Base-by-base conservation (phyloP, 2,888 invertebrate species). In the Dastarcus helophoroides region DNA sequence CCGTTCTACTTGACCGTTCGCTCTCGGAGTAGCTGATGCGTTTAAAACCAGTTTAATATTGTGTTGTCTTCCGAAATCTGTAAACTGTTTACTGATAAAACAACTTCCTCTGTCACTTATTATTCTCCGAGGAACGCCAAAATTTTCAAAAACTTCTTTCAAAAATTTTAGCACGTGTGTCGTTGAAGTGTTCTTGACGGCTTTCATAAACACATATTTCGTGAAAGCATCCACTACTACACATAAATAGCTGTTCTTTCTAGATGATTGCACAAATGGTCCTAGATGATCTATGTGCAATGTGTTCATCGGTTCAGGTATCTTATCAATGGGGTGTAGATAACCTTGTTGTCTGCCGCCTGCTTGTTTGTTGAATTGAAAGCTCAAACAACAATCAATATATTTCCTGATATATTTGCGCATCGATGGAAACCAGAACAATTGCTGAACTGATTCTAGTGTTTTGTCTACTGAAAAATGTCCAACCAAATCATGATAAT, bases 151-250 rank as follows among this genome's bases (percentile, higher is more conserved):
- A 3, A 34, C 17, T 12, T 22, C 22, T 8, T 34, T 14, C 7
- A 35, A 4, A 27, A 35, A 34, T 14, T 28, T 8, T 14, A 16
- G 19, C 10, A 40, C 37, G n/a, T 24, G 31, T 13, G n/a, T 8
- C 3, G 35, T 28, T 23, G 36, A 38, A 7, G 40, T 38, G 19
- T 33, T 40, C 3, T 30, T 17, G 3, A 36, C 40, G 10, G 51
- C 40, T 19, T 38, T 43, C 6, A 51, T 33, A 31, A 51, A 51
- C 3, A 46, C 36, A 42, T 51, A 56, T 37, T 54, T 54, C 6
- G 51, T 54, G 33, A 53, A 54, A 2, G 41, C 46, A 32, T 53
- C 53, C 8, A 53, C 48, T 0, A 36, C 28, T 0, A 54, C 49
- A 4, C 54, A 36, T 6, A 53, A 27, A 26, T 53, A 50, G 21